These are phyloP conservation scores for Philonicus albiceps DNA, from an alignment of 2,888 invertebrate species.

Conservation along the genomic window DNA sequence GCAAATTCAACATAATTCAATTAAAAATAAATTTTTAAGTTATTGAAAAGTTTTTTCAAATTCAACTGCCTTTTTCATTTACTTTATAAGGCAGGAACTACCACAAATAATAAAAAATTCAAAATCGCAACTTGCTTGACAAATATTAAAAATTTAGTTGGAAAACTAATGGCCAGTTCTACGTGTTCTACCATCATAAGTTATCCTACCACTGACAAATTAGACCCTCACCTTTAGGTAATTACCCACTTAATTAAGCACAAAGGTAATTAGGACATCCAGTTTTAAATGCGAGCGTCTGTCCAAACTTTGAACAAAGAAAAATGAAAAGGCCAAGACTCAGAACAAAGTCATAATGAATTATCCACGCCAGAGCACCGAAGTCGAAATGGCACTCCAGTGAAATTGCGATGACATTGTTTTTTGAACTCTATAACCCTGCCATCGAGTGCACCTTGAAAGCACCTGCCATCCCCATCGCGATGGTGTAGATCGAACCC, in stretches of 20 bases:
- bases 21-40: too few species aligned
- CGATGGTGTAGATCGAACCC: not conserved
- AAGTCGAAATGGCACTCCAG: not conserved
- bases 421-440: not conserved
- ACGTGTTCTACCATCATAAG: not conserved
- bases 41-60: too few species aligned
- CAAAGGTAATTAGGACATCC: not conserved
- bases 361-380: not conserved
- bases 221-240: not conserved
- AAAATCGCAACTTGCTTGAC: not conserved
- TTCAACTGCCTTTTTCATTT: too few species aligned
- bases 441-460: not conserved
- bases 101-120: too few species aligned
- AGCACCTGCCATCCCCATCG: not conserved
- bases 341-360: not conserved
- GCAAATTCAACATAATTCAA: too few species aligned
- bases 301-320: not conserved
- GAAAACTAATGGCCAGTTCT: not conserved
- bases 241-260: not conserved
- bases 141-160: not conserved
- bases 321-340: not conserved
- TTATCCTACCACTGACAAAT: not conserved
- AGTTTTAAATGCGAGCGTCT: not conserved
- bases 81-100: too few species aligned
- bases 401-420: not conserved